Base-by-base conservation (phyloP, 2,888 invertebrate genomes). In the Silvanus unidentatus region DNA sequence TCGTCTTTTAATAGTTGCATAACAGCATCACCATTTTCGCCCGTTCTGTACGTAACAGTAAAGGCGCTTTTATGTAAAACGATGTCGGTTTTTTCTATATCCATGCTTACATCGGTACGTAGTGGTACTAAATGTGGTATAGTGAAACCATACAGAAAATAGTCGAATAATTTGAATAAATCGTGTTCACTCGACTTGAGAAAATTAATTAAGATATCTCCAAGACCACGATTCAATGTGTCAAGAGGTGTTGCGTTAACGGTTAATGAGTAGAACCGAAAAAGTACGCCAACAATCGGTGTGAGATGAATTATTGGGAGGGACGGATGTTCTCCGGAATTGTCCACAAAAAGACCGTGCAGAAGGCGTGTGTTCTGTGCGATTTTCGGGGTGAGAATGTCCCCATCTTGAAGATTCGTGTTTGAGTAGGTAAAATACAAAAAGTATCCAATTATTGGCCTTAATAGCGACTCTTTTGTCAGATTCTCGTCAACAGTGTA, bases 211-310 rank as follows among this genome's bases (percentile, higher is more conserved):
- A 70, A 43, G 27, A 68, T 49, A 11, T 54, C 56, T 43, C 52
- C 56, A 27, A 64, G 45, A 42, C 66, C 63, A n/a, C 70, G 68
- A 51, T 66, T 72, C 9, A 74, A 43, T 37, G 50, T 40, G 47
- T 50, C 51, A 14, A 62, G 55, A 12, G 42, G 13, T 29, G 47
- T 44, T 63, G 64, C 57, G 62, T 63, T 54, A 66, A 70, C 42
- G 59, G 69, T 65, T 68, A 73, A 48, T 62, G 68, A 37, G 45
- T 55, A 58, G 43, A 79, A 63, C 40, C 66, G 54, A 57, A 75
- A 78, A 27, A 79, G 58, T 14, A 75, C 53, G 52, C 68, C 65
- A 27, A 77, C 50, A 54, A 75, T 72, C 38, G 73, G 68, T 37
- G 55, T 59, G 44, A n/a, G n/a, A 79, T 50, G 35, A 74, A 54